phyloP scores from a whole-genome alignment of 2,797 vertebrate genomes.

The Ciconia nigra region DNA sequence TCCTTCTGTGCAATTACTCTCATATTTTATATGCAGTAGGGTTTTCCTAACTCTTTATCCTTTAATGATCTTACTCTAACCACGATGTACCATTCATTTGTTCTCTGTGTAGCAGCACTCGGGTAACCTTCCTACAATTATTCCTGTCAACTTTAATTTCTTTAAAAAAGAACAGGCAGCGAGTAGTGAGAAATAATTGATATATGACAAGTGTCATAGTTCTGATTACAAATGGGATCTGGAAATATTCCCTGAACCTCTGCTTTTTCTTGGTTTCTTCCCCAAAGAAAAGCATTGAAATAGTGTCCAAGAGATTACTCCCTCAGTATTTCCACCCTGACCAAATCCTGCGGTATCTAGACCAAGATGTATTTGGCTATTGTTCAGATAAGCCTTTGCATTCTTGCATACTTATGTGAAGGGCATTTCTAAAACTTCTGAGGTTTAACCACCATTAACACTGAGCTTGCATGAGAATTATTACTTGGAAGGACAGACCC shows the following conservation, averaged over 20 bases:
- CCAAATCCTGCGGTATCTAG: background rate
- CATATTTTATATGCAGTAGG: background rate
- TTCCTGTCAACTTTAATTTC: background rate
- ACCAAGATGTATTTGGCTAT: background rate
- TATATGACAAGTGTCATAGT: background rate
- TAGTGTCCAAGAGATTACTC: background rate
- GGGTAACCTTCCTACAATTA: background rate
- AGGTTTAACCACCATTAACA: background rate
- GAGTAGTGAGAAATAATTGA: background rate
- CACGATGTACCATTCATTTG: background rate
- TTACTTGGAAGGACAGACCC: background rate
- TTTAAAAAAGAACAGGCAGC: background rate
- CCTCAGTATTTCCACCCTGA: background rate
- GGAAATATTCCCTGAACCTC: background rate
- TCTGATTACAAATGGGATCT: background rate
- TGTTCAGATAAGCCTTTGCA: background rate
- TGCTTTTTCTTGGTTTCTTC: background rate
- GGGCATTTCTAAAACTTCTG: background rate
- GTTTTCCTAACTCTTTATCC: background rate
- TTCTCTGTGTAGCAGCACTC: background rate
- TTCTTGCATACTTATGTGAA: background rate
- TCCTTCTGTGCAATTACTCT: background rate
- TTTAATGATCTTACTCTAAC: background rate
- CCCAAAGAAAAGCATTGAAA: background rate
- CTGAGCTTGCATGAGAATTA: background rate